Base-by-base conservation (phyloP, 2,797 vertebrate species). In the Lithobates sylvaticus region DNA sequence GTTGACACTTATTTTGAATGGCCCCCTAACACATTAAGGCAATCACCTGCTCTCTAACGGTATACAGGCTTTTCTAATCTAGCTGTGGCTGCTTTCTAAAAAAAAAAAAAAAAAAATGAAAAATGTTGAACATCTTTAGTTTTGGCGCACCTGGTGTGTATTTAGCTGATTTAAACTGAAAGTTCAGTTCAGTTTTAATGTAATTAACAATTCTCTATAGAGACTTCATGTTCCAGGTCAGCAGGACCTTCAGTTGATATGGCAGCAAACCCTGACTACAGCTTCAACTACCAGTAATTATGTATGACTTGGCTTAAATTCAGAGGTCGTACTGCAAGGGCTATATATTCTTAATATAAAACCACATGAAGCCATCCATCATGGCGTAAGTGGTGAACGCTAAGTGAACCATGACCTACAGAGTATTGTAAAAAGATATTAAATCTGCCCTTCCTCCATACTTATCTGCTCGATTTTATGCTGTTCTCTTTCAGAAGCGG, bases 381-480 rank as follows among this genome's bases (percentile, higher is more conserved):
- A n/a, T 58, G 29, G 44, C 32, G 47, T 27, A 50, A 70, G 78
- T 44, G 10, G 26, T 10, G 23, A 73, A 73, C 39, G 39, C 21
- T 73, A 73, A 73, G 13, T 32, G 42, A 71, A n/a, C 18, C 42
- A 18, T 34, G 78, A 58, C 47, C 65, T 70, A 13, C 44, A 34
- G 42, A 80, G 78, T 54, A 80, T n/a, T 80, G 67, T 50, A n/a
- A 54, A 54, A 26, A 54, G 61, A 80, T 26, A 73, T 61, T 26
- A 72, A 2, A 81, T 70, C 42, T 58, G 32, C 67, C 67, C 27
- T 2, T 34, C 21, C 42, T n/a, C 27, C n/a, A 32, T 50, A 36
- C 10, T 71, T 34, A 34, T 61, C 23, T 42, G 8, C 69, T 64
- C 18, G 13, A 21, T 39, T n/a, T 71, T 67, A 18, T 32, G 67